Base-by-base conservation (phyloP, 2,797 vertebrate genomes). In the Champsocephalus esox region DNA sequence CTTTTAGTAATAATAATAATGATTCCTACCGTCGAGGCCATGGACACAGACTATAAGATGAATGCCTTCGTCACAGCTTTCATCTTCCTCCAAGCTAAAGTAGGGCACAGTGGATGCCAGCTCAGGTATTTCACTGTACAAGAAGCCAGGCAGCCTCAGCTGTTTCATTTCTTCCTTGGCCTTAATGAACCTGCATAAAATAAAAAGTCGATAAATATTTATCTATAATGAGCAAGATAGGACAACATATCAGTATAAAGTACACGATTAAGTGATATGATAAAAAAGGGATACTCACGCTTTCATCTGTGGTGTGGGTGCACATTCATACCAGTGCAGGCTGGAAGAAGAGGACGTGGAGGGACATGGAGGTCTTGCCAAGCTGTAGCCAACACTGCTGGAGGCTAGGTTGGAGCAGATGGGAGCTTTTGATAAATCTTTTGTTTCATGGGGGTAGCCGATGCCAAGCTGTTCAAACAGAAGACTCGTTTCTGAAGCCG, bases 31-130 rank as follows among this genome's bases (percentile, higher is more conserved):
- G 57, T 99, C 98, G 24, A 99, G 93, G 56, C 98, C 98, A 38
- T 99, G 98, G 32, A 99, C 98, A 60, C 98, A 99, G 80, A 99
- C 97, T 77, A 99, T 96, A 19, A 99, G 96, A 89, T 99, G 98
- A 68, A 99, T 97, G 81, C 97, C 98, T 70, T 97, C 96, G 65
- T 96, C 97, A 84, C 95, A 95, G 79, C 90, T 90, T 68, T 97
- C 97, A 64, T 98, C 97, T 21, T 98, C 97, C 91, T 99, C 98
- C 87, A 96, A 82, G 86, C 97, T 98, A 88, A 99, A 99, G 87
- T 99, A 99, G 59, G 98, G 98, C 73, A 95, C 82, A 21, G 95
- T 96, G 82, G 98, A 99, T 16, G 98, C 97, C 93, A 99, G 90
- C 75, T 96, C 93, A 72, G 96, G 94, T 70, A 97, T 93, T 72